phyloP scores from a whole-genome alignment of 2,797 vertebrate genomes.

The Schizopygopsis malacanthus region DNA sequence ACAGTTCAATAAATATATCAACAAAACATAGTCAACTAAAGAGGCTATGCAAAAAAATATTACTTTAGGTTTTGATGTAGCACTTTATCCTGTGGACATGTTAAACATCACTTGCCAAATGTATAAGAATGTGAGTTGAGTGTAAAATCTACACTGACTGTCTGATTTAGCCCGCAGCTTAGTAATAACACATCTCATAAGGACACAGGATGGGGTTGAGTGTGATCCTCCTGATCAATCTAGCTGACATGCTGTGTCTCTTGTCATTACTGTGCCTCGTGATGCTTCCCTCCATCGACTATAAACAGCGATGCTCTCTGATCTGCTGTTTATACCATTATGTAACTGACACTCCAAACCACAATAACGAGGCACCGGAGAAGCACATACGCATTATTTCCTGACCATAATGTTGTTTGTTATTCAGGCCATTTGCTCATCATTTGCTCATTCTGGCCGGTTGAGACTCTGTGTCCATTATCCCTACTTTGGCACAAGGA shows the following conservation, averaged over 20 bases:
- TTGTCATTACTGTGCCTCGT: slow-evolving; percentile 19
- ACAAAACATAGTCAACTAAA: no score
- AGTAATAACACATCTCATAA: not conserved
- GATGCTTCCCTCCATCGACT: slow-evolving; percentile 36
- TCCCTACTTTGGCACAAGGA: not conserved
- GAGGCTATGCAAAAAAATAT: not conserved
- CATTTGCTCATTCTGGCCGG: no score
- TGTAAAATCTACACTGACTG: not conserved
- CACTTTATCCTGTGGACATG: not conserved
- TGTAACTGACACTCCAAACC: slow-evolving; percentile 45
- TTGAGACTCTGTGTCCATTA: not conserved
- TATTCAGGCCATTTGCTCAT: not conserved
- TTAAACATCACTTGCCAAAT: not conserved
- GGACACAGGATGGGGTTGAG: not conserved
- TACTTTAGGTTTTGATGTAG: not conserved
- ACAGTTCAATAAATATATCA: not conserved
- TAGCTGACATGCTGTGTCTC: not conserved
- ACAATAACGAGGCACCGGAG: slow-evolving; percentile 3
- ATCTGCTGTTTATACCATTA: slow-evolving; percentile 46
- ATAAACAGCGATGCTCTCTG: slow-evolving; percentile 21
- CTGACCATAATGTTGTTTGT: not conserved
- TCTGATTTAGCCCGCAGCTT: not conserved
- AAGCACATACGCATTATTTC: not conserved
- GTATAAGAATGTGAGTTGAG: not conserved
- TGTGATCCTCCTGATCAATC: slow-evolving; percentile 29